A percentile compares a stretch with the other conserved stretches of the same genome.
These are phyloP conservation scores for Eustalomyia histrio DNA, from an alignment of 2,888 invertebrate genomes.

Conservation along the genomic window DNA sequence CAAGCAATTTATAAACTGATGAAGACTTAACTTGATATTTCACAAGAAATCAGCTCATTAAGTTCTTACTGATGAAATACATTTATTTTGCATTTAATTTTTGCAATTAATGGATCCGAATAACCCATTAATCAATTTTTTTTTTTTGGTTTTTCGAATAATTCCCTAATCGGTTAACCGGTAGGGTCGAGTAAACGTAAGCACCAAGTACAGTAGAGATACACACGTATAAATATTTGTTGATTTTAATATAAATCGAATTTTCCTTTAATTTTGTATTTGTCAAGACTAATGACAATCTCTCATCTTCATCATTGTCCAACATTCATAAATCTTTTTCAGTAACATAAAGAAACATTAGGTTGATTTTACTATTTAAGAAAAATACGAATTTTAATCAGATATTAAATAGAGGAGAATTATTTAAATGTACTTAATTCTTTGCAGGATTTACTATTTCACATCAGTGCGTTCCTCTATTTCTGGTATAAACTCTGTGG, in stretches of 20 bases:
- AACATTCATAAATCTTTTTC: slow-evolving; percentile 5
- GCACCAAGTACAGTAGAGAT: too few relatives aligned
- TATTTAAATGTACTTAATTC: slow-evolving; percentile 24
- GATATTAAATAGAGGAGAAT: slow-evolving; percentile 39
- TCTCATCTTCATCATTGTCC: slow-evolving; percentile 7
- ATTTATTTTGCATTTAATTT: too few relatives aligned
- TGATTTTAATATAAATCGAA: slow-evolving; percentile 73
- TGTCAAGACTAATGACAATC: slow-evolving; percentile 62
- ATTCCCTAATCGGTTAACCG: too few relatives aligned
- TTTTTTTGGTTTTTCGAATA: too few relatives aligned
- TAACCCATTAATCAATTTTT: too few relatives aligned
- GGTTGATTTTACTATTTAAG: neutral
- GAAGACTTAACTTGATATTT: too few relatives aligned
- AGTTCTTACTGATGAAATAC: too few relatives aligned
- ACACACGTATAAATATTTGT: slow-evolving; percentile 54
- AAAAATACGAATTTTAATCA: slow-evolving; percentile 27
- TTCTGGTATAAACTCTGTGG: too few relatives aligned
- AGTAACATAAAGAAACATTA: neutral
- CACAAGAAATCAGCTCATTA: too few relatives aligned
- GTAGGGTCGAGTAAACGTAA: too few relatives aligned
- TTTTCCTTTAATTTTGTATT: slow-evolving; percentile 72
- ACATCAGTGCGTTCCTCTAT: neutral
- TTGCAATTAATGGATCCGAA: too few relatives aligned
- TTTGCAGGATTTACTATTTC: slow-evolving; percentile 6
- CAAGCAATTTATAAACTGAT: too few relatives aligned